A percentile compares a stretch with the other conserved stretches of the same genome.
Evolutionary conservation across 2,113 vertebrate genomes (phyloP).

Genomic region (Pteruthius melanotis): DNA sequence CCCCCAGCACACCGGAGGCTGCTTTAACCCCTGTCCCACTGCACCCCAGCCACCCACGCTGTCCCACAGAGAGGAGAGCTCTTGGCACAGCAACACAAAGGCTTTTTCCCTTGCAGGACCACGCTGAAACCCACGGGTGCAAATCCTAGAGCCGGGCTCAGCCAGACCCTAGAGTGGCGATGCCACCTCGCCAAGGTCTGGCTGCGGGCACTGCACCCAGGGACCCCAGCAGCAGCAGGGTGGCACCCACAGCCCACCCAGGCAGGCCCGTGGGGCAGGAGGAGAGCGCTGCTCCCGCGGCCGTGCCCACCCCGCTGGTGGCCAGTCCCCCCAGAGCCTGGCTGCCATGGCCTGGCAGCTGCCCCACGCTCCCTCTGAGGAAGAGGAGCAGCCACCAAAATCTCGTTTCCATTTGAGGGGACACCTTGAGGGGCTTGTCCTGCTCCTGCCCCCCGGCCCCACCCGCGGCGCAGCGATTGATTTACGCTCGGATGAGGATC

Average conservation of each 20-base stretch:
- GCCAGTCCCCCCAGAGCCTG: background rate
- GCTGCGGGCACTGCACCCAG: background rate
- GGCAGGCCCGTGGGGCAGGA: background rate
- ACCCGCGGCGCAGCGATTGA: background rate
- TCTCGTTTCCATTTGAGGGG: too few species aligned
- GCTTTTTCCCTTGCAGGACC: fast-evolving
- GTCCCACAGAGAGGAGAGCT: fast-evolving
- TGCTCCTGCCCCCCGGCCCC: background rate
- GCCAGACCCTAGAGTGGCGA: fast-evolving
- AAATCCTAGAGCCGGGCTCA: background rate
- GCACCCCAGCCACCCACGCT: background rate
- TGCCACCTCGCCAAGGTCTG: fast-evolving
- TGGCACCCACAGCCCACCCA: background rate
- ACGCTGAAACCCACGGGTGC: fast-evolving
- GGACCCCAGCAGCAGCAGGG: background rate
- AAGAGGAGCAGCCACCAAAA: background rate
- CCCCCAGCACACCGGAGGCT: slow-evolving; percentile 20
- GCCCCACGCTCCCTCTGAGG: background rate
- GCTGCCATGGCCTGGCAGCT: background rate
- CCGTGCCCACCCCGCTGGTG: background rate
- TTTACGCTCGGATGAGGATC: slow-evolving; percentile 44
- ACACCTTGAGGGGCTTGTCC: background rate
- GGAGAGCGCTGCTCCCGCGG: too few species aligned
- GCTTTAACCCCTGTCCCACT: slow-evolving; percentile 59
- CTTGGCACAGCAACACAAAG: background rate